phyloP scores from a whole-genome alignment of 2,113 vertebrate species.

The Megalops atlanticus region DNA sequence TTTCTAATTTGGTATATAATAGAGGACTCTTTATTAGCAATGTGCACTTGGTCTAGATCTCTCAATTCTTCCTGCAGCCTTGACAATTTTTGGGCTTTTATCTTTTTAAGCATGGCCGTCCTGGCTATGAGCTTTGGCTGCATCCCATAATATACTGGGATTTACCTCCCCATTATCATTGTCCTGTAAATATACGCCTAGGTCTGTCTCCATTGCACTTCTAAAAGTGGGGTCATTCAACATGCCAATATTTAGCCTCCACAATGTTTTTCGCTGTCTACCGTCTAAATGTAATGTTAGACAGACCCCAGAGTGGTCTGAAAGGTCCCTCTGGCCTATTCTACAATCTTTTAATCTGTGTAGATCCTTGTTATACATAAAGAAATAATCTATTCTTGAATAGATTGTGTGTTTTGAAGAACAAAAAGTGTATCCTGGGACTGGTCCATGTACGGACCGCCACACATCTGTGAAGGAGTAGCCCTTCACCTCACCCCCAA shows the following conservation, averaged over 20 bases:
- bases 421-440: not conserved
- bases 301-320: not conserved
- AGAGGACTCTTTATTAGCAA: constrained; percentile 12
- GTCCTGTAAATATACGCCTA: not conserved
- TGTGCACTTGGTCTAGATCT: constrained; percentile 5
- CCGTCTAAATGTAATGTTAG: constrained; percentile 1
- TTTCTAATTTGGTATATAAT: constrained; percentile 10
- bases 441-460: not conserved
- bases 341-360: constrained; percentile 4
- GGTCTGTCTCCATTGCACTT: not conserved
- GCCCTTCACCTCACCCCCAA: too few relatives aligned
- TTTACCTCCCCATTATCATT: constrained; percentile 6
- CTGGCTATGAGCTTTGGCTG: not conserved
- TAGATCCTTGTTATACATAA: not conserved
- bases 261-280: not conserved
- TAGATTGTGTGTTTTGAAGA: not conserved
- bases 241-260: not conserved
- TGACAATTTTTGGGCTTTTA: not conserved
- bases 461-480: too few relatives aligned
- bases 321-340: constrained; percentile 1
- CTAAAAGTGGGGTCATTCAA: not conserved
- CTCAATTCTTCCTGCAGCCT: too few relatives aligned
- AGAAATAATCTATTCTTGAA: not conserved
- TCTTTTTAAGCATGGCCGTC: not conserved
- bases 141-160: constrained; percentile 10